Conservation (phyloP, 1,140 invertebrate species). For the Homarus americanus region DNA sequence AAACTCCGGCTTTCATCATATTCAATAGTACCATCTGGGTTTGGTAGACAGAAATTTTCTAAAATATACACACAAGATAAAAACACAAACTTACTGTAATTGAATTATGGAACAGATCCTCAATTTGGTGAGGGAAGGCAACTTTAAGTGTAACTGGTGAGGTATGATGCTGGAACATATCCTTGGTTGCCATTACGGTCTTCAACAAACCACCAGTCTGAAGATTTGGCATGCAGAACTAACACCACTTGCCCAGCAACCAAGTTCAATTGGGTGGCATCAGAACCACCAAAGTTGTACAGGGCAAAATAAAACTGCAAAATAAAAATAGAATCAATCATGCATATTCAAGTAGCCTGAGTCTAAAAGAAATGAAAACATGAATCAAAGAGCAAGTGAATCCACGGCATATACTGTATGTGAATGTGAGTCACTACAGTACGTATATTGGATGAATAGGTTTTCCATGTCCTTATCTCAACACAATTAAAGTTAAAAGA, state of each 20-base stretch:
- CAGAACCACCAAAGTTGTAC: constrained; percentile 63
- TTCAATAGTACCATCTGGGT: neutral
- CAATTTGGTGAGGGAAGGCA: neutral
- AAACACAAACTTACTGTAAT: neutral
- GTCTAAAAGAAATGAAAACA: no score
- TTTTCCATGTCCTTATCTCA: no score
- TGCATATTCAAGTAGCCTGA: no score
- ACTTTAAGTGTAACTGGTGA: constrained; percentile 46
- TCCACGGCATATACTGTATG: no score
- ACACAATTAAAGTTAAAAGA: no score
- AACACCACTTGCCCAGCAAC: constrained; percentile 50
- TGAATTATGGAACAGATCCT: neutral
- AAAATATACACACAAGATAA: neutral
- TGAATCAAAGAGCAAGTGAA: no score
- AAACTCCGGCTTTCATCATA: neutral
- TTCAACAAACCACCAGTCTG: constrained; percentile 68
- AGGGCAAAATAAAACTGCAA: constrained; percentile 57
- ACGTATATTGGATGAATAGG: no score
- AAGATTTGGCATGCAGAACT: constrained; percentile 42
- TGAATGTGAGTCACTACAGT: no score
- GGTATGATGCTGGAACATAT: constrained; percentile 62
- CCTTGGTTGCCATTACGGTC: constrained; percentile 56
- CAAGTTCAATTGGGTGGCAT: constrained; percentile 47
- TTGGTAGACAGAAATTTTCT: neutral
- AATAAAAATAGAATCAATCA: neutral